Evolutionary conservation across 1,140 invertebrate species (phyloP).

Genomic region (Drosophila arizonae): DNA sequence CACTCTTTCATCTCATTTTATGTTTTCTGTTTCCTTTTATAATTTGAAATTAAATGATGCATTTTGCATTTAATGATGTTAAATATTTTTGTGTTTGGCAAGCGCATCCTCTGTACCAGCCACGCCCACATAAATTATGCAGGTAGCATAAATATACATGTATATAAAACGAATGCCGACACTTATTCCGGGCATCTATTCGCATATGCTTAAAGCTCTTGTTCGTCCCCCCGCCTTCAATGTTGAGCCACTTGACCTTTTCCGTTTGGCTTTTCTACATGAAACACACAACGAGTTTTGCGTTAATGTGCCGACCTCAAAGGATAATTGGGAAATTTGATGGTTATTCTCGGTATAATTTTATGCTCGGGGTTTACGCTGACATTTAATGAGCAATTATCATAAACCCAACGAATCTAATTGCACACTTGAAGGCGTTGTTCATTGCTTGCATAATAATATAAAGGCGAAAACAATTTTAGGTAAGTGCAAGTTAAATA

Average conservation of each 20-base stretch:
- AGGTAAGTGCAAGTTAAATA: neutral
- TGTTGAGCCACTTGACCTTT: conserved; percentile 52
- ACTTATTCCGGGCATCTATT: conserved; percentile 8
- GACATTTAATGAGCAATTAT: conserved; percentile 46
- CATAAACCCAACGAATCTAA: conserved; percentile 18
- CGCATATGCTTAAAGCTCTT: conserved; percentile 8
- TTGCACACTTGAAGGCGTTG: conserved; percentile 33
- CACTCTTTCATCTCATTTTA: conserved; percentile 13
- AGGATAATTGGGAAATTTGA: conserved; percentile 51
- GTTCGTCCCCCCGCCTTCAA: neutral
- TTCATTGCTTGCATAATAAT: neutral
- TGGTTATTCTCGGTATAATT: neutral
- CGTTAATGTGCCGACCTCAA: conserved; percentile 37
- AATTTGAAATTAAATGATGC: conserved; percentile 80
- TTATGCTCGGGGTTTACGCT: conserved; percentile 14
- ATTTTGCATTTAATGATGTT: conserved; percentile 77
- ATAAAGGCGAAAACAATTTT: neutral
- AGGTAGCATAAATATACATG: conserved; percentile 6
- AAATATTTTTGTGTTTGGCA: conserved; percentile 62
- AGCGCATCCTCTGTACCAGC: neutral
- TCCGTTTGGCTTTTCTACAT: conserved; percentile 51
- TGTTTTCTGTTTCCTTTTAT: conserved; percentile 63
- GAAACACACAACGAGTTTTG: neutral
- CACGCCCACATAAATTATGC: conserved; percentile 64
- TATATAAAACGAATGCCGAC: neutral